Percentiles rank a stretch among this genome's conserved stretches.
Evolutionary conservation across 2,797 vertebrate species (phyloP).

Genomic region (Ibycter americanus): DNA sequence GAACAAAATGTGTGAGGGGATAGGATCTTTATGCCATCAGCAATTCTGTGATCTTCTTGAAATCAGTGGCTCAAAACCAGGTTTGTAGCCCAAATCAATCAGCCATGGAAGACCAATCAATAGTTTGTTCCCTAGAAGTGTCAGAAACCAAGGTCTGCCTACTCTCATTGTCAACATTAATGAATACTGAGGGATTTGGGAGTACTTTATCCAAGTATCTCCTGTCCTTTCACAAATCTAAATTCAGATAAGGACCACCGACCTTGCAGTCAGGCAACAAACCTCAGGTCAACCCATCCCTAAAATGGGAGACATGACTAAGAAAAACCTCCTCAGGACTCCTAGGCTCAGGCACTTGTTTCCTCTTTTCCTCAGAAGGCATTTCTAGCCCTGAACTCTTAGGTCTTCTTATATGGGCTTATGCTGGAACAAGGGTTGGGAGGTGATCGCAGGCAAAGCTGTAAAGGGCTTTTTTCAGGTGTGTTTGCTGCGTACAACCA

Average conservation of each 20-base stretch:
- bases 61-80: background rate
- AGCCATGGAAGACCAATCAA: background rate
- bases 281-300: background rate
- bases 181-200: background rate
- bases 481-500: background rate
- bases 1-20: background rate
- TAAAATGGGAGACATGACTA: background rate
- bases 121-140: background rate
- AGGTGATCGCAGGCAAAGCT: background rate
- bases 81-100: background rate
- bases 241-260: background rate
- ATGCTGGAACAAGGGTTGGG: background rate
- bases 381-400: background rate
- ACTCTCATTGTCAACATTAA: background rate
- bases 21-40: background rate
- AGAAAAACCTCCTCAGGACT: background rate
- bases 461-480: background rate
- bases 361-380: background rate
- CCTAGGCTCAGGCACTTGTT: background rate
- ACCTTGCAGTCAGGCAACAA: background rate
- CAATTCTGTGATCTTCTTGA: background rate
- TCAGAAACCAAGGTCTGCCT: background rate
- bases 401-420: background rate
- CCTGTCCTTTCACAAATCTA: background rate
- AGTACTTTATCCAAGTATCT: background rate